Evolutionary conservation across 2,113 vertebrate species (phyloP), one percentile per base, ranked within the genome.

Genomic region (Dicerorhinus sumatrensis): DNA sequence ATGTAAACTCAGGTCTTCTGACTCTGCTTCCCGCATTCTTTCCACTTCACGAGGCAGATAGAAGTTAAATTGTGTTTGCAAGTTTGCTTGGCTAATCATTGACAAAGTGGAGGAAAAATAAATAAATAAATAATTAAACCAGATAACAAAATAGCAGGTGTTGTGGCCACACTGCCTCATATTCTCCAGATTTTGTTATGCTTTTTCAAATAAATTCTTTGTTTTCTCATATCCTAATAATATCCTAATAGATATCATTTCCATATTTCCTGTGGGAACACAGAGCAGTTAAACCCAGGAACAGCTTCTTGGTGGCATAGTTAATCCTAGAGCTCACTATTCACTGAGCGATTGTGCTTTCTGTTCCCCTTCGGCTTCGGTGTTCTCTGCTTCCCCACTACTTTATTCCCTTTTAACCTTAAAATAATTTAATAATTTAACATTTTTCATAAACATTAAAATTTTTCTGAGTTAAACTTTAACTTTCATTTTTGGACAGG

Each of bases 11-110:
- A 33, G 77, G 27, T 85, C 67, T 96, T 93, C 73, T 89, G 69
- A 85, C 60, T 86, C 14, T 63, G 13, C 77, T 95, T 82, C 60
- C 83, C 94, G 86, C 90, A 81, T 98, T 97, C 93, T 97, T 95
- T 85, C 46, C 25, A 69, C 79, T 67, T 92, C 54, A 46, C 72
- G 87, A 95, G 54, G 92, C 87, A 67, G 89, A 60, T 48, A 76
- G 42, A 96, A 88, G 27, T 97, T 92, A 39, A 69, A 72, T 87
- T 80, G 54, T 95, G 77, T 96, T 87, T 83, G 62, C 77, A 67
- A 83, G 39, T 92, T 92, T 91, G n/a, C 76, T 94, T 93, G 82
- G 69, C 86, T 97, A 96, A 96, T 95, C 18, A 91, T 63, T 89
- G 51, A 93, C 82, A 75, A 67, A 93, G 11, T 82, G 18, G 75